Evolutionary conservation across 2,888 invertebrate species (phyloP), one percentile per base, ranked within the genome.

Genomic region (Beris chalybata): DNA sequence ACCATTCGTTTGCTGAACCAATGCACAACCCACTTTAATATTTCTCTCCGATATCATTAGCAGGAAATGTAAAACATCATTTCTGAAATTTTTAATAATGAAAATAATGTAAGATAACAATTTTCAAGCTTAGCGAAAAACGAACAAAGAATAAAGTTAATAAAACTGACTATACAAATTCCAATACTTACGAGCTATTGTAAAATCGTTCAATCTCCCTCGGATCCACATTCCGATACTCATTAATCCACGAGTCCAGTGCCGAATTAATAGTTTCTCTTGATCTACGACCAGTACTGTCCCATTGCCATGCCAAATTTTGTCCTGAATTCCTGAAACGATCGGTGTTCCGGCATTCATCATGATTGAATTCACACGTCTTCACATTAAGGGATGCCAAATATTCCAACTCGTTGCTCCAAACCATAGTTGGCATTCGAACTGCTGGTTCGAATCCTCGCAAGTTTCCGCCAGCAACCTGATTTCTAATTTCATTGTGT

Each of bases 261-360:
- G 61, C 45, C 57, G 53, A 63, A 12, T 65, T n/a, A 2, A 61
- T n/a, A 5, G 30, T 54, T 12, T 63, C 30, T 5, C 12, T 32
- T 3, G 53, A 4, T 5, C 22, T 29, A 15, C 56, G 53, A 9
- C n/a, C 50, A 15, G 59, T 7, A 15, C 15, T 13, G 3, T 30
- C 55, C 13, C 55, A 53, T 6, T 31, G 53, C 11, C 22, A 64
- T n/a, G 54, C 53, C 12, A 95, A 29, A 32, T 56, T 65, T 50
- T 65, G 65, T 32, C 65, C 65, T 12, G 65, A 55, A 15, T 52
- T 13, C 22, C 29, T 30, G 22, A 52, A 66, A 13, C 45, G 38
- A 29, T 66, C 53, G 7, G 65, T 56, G 22, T 55, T 57, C 1
- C 56, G 55, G 31, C 65, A 65, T 4, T 65, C 55, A 22, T 65